phyloP scores from a whole-genome alignment of 2,113 vertebrate genomes.

The Chloropsis cyanopogon region DNA sequence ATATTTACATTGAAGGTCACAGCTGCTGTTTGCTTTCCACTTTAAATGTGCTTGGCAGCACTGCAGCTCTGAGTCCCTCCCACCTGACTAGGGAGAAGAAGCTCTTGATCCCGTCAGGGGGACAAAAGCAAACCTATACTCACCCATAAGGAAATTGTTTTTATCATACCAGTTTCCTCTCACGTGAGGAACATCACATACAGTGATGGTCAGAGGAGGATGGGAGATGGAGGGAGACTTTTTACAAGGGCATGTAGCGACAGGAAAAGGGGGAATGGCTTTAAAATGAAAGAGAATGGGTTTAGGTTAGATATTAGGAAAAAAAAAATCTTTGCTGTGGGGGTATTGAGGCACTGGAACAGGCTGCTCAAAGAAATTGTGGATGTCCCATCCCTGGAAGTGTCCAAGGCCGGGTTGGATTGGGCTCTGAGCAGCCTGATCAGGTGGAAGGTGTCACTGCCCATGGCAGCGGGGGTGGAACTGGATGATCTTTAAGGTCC shows the following conservation, averaged over 20 bases:
- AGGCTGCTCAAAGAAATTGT: neutral
- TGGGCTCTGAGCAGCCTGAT: neutral
- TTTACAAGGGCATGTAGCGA: neutral
- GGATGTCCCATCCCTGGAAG: neutral
- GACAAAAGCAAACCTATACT: neutral
- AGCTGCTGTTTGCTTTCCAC: neutral
- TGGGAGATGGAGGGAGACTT: neutral
- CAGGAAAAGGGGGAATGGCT: neutral
- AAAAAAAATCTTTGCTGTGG: neutral
- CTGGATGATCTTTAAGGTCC: neutral
- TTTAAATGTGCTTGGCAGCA: neutral
- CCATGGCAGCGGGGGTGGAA: neutral
- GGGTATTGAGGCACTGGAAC: neutral
- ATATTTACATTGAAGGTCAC: slow-evolving; percentile 34
- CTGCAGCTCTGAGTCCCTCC: neutral
- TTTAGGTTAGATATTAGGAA: neutral
- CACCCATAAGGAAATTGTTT: neutral
- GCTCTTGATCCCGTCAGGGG: neutral
- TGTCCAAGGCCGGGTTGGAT: neutral
- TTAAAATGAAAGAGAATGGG: neutral
- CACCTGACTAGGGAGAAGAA: neutral
- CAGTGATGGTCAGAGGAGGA: neutral
- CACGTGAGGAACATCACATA: fast-evolving
- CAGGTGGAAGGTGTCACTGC: neutral
- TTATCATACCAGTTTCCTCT: neutral